phyloP scores from a whole-genome alignment of 2,113 vertebrate genomes.

The Rhabdomys dilectus region DNA sequence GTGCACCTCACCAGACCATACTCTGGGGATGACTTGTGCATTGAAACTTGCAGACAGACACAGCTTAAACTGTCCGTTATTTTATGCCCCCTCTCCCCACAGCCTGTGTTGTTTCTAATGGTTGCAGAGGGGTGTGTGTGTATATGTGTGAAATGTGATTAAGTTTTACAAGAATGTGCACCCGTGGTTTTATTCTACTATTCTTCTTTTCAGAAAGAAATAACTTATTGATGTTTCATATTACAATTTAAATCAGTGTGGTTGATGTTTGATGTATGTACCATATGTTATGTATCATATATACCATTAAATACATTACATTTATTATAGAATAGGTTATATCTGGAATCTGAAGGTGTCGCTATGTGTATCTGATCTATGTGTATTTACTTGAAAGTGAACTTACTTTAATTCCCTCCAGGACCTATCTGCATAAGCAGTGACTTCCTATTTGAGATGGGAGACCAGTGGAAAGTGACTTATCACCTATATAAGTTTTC shows the following conservation, averaged over 20 bases:
- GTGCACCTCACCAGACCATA: rapidly evolving
- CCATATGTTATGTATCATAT: not conserved
- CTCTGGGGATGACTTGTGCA: rapidly evolving
- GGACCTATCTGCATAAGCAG: no score
- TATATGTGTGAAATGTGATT: rapidly evolving
- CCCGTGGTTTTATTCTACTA: not conserved
- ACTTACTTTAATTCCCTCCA: not conserved
- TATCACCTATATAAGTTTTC: not conserved
- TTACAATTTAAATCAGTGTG: not conserved
- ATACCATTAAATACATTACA: not conserved
- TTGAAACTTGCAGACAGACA: rapidly evolving
- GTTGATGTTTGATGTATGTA: not conserved
- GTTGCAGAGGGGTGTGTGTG: rapidly evolving
- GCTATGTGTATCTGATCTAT: rapidly evolving
- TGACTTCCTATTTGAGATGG: not conserved
- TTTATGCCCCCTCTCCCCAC: rapidly evolving
- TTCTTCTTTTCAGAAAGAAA: not conserved
- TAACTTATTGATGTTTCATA: not conserved
- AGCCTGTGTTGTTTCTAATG: not conserved
- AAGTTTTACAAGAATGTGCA: not conserved
- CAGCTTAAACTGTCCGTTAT: not conserved
- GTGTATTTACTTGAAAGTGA: not conserved
- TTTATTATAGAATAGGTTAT: not conserved
- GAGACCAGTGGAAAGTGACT: rapidly evolving
- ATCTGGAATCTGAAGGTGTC: not conserved